phyloP scores from a whole-genome alignment of 2,888 invertebrate species.

The Dyspetes luteomarginatus region DNA sequence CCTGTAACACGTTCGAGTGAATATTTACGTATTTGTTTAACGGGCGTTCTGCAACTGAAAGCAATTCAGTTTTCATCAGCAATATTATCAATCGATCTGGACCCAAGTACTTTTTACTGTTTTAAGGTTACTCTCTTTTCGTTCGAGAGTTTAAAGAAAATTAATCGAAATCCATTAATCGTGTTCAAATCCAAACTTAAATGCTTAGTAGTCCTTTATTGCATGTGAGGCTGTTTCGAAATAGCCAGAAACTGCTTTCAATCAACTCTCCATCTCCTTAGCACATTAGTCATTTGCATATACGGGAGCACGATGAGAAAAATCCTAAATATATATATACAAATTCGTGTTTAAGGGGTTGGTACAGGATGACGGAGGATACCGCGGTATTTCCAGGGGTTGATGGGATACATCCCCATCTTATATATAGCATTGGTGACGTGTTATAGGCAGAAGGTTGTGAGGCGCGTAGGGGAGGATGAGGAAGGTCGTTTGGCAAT shows the following conservation, averaged over 20 bases:
- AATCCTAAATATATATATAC: conserved; percentile 7
- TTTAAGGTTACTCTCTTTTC: too few relatives aligned
- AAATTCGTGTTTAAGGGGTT: not conserved
- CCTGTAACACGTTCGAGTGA: too few relatives aligned
- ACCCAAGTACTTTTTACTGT: too few relatives aligned
- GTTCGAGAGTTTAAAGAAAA: too few relatives aligned
- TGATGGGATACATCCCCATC: conserved; percentile 55
- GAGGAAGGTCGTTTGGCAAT: conserved; percentile 82
- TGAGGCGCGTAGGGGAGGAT: conserved; percentile 58
- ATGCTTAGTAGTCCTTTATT: too few relatives aligned
- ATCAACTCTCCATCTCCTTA: not conserved
- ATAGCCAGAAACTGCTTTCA: not conserved
- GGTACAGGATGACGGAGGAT: conserved; percentile 21
- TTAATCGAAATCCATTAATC: too few relatives aligned
- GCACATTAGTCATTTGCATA: not conserved
- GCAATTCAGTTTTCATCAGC: too few relatives aligned
- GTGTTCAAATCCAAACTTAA: too few relatives aligned
- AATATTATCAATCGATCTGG: too few relatives aligned
- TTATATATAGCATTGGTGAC: conserved; percentile 75
- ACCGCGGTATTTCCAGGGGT: conserved; percentile 39
- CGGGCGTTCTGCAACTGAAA: too few relatives aligned
- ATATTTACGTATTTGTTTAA: too few relatives aligned
- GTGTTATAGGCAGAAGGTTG: conserved; percentile 74
- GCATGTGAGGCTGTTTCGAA: too few relatives aligned
- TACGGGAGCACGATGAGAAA: conserved; percentile 5